These are phyloP conservation scores for Orthonevra nobilis DNA, from an alignment of 2,888 invertebrate species.

Conservation along the genomic window DNA sequence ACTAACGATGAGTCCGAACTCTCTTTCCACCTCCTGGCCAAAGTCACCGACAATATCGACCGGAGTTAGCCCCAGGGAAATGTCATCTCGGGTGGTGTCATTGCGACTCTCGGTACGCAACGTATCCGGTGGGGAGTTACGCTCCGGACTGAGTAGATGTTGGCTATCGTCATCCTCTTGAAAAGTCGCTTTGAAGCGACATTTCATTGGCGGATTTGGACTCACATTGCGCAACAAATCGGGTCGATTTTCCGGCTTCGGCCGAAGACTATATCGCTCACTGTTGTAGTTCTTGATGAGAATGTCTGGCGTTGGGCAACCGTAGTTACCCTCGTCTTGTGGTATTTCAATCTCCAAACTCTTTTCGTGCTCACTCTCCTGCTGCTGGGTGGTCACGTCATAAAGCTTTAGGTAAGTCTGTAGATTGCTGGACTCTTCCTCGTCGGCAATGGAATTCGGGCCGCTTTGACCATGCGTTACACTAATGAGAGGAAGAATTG, in stretches of 20 bases:
- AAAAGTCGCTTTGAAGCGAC: conserved; percentile 40
- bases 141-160: conserved; percentile 35
- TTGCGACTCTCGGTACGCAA: conserved; percentile 55
- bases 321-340: conserved; percentile 60
- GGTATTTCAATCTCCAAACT: conserved; percentile 62
- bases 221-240: conserved; percentile 76
- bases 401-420: conserved; percentile 59
- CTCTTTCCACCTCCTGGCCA: conserved; percentile 77
- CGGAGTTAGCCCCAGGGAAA: conserved; percentile 74
- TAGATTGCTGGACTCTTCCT: conserved; percentile 38
- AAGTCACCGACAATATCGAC: conserved; percentile 79
- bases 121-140: conserved; percentile 56
- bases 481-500: conserved; percentile 51
- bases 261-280: conserved; percentile 55
- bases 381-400: conserved; percentile 58
- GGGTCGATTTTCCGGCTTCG: conserved; percentile 74
- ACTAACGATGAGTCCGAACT: conserved; percentile 77
- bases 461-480: conserved; percentile 50
- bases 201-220: conserved; percentile 69
- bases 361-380: conserved; percentile 51
- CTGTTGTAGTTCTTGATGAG: conserved; percentile 74
- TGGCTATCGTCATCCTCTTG: conserved; percentile 47
- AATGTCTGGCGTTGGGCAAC: conserved; percentile 76
- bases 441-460: conserved; percentile 61
- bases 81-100: conserved; percentile 71